Conservation (phyloP, 2,888 invertebrate species). For the Polyommatus iphigenia region DNA sequence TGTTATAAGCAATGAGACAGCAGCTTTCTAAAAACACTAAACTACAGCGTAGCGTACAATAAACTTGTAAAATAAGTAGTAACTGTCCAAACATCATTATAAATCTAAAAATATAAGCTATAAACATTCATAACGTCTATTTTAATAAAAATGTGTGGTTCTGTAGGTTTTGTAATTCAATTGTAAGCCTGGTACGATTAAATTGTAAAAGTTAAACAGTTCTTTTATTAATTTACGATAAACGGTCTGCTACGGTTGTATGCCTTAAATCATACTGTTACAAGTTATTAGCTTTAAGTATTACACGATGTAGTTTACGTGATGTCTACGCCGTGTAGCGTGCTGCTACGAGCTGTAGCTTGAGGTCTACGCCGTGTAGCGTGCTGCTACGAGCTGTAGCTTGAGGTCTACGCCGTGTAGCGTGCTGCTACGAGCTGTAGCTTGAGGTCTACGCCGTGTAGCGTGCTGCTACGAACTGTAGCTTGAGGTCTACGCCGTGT, state of each 20-base stretch:
- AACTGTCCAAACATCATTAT: slow-evolving; percentile 3
- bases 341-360: neutral
- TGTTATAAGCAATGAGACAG: neutral
- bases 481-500: neutral
- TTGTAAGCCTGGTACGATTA: neutral
- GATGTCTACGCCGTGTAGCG: too few species aligned
- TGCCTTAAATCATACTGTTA: too few species aligned
- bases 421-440: neutral
- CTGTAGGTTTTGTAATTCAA: neutral
- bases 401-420: neutral
- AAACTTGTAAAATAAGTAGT: neutral
- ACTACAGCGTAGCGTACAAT: neutral
- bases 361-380: neutral
- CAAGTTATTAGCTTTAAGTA: too few species aligned
- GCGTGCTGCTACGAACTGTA: neutral
- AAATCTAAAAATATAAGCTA: neutral
- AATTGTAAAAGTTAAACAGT: neutral
- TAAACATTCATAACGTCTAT: neutral
- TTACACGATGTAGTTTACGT: too few species aligned
- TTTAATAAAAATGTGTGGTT: neutral
- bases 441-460: neutral
- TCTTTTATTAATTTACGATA: too few species aligned
- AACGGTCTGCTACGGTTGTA: too few species aligned
- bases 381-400: neutral
- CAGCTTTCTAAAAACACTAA: neutral